These are phyloP conservation scores for Hydriomena furcata DNA, from an alignment of 2,888 invertebrate species.

Conservation along the genomic window DNA sequence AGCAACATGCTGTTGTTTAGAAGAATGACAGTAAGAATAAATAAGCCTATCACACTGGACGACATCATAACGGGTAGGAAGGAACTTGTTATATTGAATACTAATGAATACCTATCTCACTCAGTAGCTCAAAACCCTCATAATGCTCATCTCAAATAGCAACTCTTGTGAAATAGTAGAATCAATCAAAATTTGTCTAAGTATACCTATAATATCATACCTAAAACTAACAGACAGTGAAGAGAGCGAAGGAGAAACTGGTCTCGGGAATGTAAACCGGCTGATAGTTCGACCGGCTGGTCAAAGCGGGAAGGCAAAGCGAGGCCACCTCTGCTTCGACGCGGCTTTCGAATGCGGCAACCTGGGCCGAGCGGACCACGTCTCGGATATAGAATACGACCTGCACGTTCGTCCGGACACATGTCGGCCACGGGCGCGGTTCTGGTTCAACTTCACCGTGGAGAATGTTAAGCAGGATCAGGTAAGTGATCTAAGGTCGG, in stretches of 20 bases:
- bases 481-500: slow-evolving; percentile 78
- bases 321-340: slow-evolving; percentile 98
- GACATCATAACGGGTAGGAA: too few relatives aligned
- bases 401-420: slow-evolving; percentile 98
- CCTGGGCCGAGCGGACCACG: slow-evolving; percentile 96
- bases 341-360: slow-evolving; percentile 99
- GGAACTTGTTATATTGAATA: too few relatives aligned
- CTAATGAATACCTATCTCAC: neutral
- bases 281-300: slow-evolving; percentile 94
- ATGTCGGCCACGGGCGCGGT: slow-evolving; percentile 94
- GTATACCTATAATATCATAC: too few relatives aligned
- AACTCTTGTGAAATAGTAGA: too few relatives aligned
- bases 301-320: slow-evolving; percentile 97
- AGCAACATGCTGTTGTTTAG: slow-evolving; percentile 4
- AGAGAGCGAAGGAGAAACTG: slow-evolving; percentile 96
- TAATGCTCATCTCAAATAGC: too few relatives aligned
- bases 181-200: neutral
- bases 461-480: slow-evolving; percentile 97
- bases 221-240: slow-evolving; percentile 90
- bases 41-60: too few relatives aligned
- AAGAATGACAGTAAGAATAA: neutral
- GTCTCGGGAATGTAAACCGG: slow-evolving; percentile 95
- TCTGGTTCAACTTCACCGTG: slow-evolving; percentile 99
- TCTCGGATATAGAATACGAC: slow-evolving; percentile 98
- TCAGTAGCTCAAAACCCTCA: too few relatives aligned